Base-by-base conservation (phyloP, 2,113 vertebrate species). In the Centrocercus urophasianus region DNA sequence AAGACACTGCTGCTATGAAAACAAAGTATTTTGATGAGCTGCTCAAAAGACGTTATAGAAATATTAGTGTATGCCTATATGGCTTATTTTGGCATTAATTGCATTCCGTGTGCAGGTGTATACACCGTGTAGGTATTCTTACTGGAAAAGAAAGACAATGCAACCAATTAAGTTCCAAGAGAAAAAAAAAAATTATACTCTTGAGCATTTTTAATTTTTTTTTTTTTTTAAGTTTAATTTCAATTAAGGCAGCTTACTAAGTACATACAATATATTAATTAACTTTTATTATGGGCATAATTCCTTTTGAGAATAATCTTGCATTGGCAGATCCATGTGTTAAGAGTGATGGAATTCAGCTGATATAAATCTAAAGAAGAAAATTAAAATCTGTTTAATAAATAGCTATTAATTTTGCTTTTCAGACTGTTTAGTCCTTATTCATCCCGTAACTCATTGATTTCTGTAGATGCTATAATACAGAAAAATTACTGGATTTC, bases 351-450 rank as follows among this genome's bases (percentile, higher is more conserved):
- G 21, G 60, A 91, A 96, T 73, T 13, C 13, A 50, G n/a, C 4
- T 50, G 45, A 89, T 89, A 82, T 20, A 89, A 80, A 80, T 63
- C 54, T 86, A 50, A 83, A 89, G 65, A 24, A 59, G 36, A 90
- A 90, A 91, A 94, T 84, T 73, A 59, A 91, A 85, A 85, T 85
- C 22, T 88, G 45, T 74, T 95, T 83, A 77, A 90, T 86, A 88
- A 96, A 96, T 74, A 79, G 30, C 8, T 80, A 69, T 83, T 76
- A 89, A 89, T 88, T 89, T 93, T 91, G 4, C 19, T 93, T 91
- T 94, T 50, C 79, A 83, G n/a, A 63, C 63, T 63, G 36, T 59
- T 93, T 87, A 93, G 42, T 89, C 30, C 11, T 83, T 73, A 88
- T 89, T 88, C 45, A 87, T 74, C 21, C 48, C 50, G n/a, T 59